Evolutionary conservation across 2,797 vertebrate genomes (phyloP).

Genomic region (Gephyroberyx darwinii): DNA sequence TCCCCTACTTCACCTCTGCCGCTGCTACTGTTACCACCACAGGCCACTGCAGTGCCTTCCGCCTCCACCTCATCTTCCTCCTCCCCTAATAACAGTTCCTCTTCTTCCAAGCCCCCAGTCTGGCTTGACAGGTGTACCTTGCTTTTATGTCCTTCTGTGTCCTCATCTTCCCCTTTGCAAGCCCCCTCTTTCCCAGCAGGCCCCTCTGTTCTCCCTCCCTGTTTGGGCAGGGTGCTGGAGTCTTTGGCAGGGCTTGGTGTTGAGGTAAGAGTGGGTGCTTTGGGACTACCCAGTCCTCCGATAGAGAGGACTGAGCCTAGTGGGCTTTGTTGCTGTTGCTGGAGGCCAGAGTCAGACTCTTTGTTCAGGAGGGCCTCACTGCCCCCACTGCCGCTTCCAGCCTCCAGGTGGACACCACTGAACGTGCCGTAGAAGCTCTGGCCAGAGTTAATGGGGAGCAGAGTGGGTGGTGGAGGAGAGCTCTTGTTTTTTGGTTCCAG

Average conservation of each 20-base stretch:
- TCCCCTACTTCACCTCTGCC: slow-evolving; percentile 86
- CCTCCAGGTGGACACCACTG: slow-evolving; percentile 96
- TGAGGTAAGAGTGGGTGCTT: slow-evolving; percentile 89
- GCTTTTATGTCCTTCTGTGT: slow-evolving; percentile 85
- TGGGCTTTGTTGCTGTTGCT: slow-evolving; percentile 87
- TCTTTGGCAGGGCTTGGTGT: slow-evolving; percentile 94
- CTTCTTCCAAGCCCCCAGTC: slow-evolving; percentile 78
- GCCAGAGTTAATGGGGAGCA: slow-evolving; percentile 93
- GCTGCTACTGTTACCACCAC: slow-evolving; percentile 87
- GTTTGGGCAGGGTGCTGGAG: slow-evolving; percentile 83
- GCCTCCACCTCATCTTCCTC: slow-evolving; percentile 91
- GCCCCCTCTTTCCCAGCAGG: slow-evolving; percentile 82
- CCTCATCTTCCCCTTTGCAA: slow-evolving; percentile 82
- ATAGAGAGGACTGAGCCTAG: slow-evolving; percentile 88
- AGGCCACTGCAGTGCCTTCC: slow-evolving; percentile 84
- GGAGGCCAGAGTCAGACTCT: slow-evolving; percentile 84
- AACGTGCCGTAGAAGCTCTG: slow-evolving; percentile 99
- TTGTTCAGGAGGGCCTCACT: slow-evolving; percentile 85
- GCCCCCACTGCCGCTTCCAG: slow-evolving; percentile 79
- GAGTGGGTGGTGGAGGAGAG: slow-evolving; percentile 90
- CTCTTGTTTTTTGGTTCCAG: slow-evolving; percentile 99
- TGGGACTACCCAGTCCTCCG: slow-evolving; percentile 89
- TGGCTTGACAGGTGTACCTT: slow-evolving; percentile 87
- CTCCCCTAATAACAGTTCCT: slow-evolving; percentile 84
- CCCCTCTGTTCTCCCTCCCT: slow-evolving; percentile 85